Evolutionary conservation across 2,888 invertebrate genomes (phyloP), one percentile per base, ranked within the genome.

Genomic region (Teleogryllus oceanicus): DNA sequence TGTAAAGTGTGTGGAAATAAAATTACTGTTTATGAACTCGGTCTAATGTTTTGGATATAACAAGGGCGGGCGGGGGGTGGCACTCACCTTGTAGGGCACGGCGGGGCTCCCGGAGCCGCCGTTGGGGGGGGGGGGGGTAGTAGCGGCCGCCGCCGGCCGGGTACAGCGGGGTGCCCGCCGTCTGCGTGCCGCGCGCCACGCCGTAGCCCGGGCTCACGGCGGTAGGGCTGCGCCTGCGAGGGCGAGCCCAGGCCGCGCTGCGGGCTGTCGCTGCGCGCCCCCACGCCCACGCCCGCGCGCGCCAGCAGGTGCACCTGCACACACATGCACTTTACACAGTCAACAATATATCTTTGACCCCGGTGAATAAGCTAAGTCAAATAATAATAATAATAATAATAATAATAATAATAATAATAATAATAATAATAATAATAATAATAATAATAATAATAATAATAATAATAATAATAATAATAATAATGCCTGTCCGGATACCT

Each of bases 241-340:
- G 62, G 62, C n/a, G 62, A 62, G 16, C 62, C 62, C 13, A 62
- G 62, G n/a, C 79, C 81, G 13, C 82, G 82, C 74, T 79, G 82
- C 18, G 82, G 83, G 77, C 81, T 81, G 78, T 81, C 82, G 24
- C 81, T 81, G 20, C 82, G 78, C 51, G 74, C 76, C 0, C 78
- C 75, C 37, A 13, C 62, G 16, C 78, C 80, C 37, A 37, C 77
- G 37, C 75, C 78, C 78, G 78, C 74, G 77, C 79, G 78, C 62
- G 85, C 84, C 81, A 86, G 83, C 51, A 86, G 82, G 82, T 86
- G 87, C 12, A 82, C 82, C 74, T 82, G 81, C 76, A 82, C 21
- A 74, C 74, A 24, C 24, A 24, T 24, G 24, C 2, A 24, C 2
- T 24, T 24, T 24, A 24, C 1, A 24, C 24, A 24, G 24, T 24